Conservation (phyloP, 2,888 invertebrate species). For the Anticlea derivata region DNA sequence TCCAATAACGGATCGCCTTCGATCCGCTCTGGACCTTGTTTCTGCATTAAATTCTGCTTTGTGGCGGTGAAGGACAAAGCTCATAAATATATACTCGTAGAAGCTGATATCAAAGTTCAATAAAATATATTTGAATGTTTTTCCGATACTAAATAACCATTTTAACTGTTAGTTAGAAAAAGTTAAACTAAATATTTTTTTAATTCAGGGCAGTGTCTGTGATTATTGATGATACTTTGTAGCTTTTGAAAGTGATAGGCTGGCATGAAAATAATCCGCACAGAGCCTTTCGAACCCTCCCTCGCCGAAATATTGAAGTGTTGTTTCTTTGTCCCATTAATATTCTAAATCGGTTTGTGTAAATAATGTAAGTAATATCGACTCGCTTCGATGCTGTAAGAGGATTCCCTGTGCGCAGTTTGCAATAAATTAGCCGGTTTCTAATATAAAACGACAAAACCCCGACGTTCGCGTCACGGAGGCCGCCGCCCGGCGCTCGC, state of each 20-base stretch:
- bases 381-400: conserved; percentile 56
- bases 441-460: conserved; percentile 84
- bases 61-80: conserved; percentile 13
- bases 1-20: conserved; percentile 82
- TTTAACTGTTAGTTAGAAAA: too few relatives aligned
- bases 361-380: conserved; percentile 51
- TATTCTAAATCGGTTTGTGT: conserved; percentile 38
- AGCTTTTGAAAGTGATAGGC: neutral
- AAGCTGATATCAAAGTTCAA: neutral
- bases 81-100: conserved; percentile 3
- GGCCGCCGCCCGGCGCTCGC: conserved; percentile 34
- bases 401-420: conserved; percentile 72
- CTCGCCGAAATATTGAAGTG: conserved; percentile 14
- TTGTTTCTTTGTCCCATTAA: conserved; percentile 22
- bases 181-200: too few relatives aligned
- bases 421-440: conserved; percentile 82
- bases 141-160: too few relatives aligned
- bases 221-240: neutral
- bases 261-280: neutral
- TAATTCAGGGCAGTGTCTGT: too few relatives aligned
- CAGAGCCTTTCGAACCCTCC: neutral
- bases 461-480: conserved; percentile 59
- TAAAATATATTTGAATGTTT: too few relatives aligned
- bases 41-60: conserved; percentile 59
- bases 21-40: conserved; percentile 69